These are phyloP conservation scores for Polietes domitor DNA, from an alignment of 2,888 invertebrate genomes.

Conservation along the genomic window DNA sequence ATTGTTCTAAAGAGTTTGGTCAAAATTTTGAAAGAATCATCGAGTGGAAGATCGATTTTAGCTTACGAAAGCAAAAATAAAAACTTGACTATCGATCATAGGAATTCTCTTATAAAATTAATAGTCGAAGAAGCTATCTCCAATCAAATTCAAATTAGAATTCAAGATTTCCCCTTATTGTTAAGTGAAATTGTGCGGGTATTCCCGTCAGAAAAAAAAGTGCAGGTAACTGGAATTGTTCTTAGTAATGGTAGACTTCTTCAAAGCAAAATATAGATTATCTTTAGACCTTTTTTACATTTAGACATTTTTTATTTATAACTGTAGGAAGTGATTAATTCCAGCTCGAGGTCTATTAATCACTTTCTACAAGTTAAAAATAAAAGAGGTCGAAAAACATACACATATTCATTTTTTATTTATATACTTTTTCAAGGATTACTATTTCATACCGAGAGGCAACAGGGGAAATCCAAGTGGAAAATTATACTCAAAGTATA, in stretches of 20 bases:
- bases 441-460: slow-evolving; percentile 29
- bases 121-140: slow-evolving; percentile 43
- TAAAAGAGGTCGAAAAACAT: too few species aligned
- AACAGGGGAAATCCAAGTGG: slow-evolving; percentile 5
- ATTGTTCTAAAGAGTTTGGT: slow-evolving; percentile 35
- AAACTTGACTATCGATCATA: slow-evolving; percentile 38
- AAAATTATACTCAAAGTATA: slow-evolving; percentile 9
- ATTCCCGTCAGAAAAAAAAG: slow-evolving; percentile 37
- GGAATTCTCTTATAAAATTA: slow-evolving; percentile 48
- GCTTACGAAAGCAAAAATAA: slow-evolving; percentile 31
- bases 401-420: neutral
- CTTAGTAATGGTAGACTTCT: too few species aligned
- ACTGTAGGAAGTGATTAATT: too few species aligned
- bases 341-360: too few species aligned
- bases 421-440: too few species aligned
- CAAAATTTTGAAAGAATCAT: slow-evolving; percentile 33
- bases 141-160: slow-evolving; percentile 33
- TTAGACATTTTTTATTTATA: too few species aligned
- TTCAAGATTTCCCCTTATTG: slow-evolving; percentile 31
- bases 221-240: too few species aligned
- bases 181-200: slow-evolving; percentile 26
- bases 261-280: too few species aligned
- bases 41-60: slow-evolving; percentile 39
- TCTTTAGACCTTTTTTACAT: too few species aligned
- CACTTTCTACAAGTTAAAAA: too few species aligned